Evolutionary conservation across 2,888 invertebrate genomes (phyloP).

Genomic region (Coelopa pilipes): DNA sequence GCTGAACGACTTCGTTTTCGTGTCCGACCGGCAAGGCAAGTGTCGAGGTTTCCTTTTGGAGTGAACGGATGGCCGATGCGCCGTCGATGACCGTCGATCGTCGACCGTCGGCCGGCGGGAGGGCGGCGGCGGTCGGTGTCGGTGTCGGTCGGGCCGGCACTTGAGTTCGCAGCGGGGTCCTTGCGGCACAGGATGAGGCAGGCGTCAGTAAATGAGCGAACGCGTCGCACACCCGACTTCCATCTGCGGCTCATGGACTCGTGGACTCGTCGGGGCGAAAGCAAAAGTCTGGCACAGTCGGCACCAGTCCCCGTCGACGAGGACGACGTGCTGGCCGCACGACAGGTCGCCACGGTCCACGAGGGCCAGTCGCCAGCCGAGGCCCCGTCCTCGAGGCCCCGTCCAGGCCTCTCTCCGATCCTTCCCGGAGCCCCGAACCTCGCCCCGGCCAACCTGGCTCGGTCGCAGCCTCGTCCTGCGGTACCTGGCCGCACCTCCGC

Average conservation of each 20-base stretch:
- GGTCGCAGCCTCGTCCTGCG: no score
- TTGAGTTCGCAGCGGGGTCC: constrained; percentile 32
- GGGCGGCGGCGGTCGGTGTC: constrained; percentile 5
- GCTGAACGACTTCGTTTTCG: background rate
- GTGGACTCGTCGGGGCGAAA: no score
- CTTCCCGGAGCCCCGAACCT: no score
- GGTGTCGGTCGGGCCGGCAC: constrained; percentile 28
- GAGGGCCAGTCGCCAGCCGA: no score
- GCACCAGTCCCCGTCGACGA: no score
- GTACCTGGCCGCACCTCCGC: no score
- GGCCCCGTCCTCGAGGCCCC: no score
- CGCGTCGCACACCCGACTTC: constrained; percentile 18
- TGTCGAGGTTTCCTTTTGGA: background rate
- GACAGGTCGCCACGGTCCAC: no score
- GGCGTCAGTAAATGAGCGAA: constrained; percentile 30
- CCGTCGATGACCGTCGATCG: background rate
- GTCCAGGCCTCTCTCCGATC: no score
- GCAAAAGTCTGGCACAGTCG: no score
- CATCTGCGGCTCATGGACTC: background rate
- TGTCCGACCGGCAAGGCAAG: background rate
- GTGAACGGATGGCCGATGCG: background rate
- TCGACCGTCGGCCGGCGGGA: background rate
- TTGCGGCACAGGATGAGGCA: constrained; percentile 25
- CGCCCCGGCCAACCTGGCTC: no score
- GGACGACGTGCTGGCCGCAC: no score